Percentiles rank a stretch among this genome's conserved stretches.
Evolutionary conservation across 2,888 invertebrate genomes (phyloP).

Genomic region (Corythucha ciliata): DNA sequence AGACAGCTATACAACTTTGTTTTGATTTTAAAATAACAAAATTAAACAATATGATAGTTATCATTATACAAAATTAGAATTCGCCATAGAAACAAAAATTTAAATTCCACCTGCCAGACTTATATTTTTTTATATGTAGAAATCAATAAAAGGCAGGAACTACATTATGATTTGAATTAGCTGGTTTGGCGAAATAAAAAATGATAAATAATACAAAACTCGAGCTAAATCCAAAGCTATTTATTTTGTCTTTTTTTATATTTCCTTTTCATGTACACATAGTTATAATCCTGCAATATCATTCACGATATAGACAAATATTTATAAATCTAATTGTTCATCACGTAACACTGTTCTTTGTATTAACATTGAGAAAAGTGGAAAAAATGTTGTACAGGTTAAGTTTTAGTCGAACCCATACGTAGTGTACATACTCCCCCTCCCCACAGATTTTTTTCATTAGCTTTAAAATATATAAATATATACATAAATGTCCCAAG

Average conservation of each 20-base stretch:
- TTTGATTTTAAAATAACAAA: constrained; percentile 21
- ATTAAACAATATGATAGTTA: constrained; percentile 14
- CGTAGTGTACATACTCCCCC: constrained; percentile 29
- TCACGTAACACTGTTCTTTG: constrained; percentile 31
- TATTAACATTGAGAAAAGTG: constrained; percentile 26
- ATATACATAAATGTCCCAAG: too few relatives aligned
- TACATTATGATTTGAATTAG: constrained; percentile 14
- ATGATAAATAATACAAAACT: constrained; percentile 20
- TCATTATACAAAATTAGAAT: constrained; percentile 19
- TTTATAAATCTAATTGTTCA: constrained; percentile 31
- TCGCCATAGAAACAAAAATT: constrained; percentile 22
- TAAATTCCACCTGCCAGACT: constrained; percentile 24
- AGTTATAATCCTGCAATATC: constrained; percentile 28
- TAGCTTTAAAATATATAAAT: too few relatives aligned
- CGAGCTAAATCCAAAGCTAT: constrained; percentile 27
- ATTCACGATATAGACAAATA: constrained; percentile 30
- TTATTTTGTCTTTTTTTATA: constrained; percentile 29
- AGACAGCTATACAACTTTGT: constrained; percentile 17
- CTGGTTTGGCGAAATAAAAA: too few relatives aligned
- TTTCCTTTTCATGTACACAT: constrained; percentile 29
- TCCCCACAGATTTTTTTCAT: constrained; percentile 21
- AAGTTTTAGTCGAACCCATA: constrained; percentile 30
- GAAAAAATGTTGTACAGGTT: constrained; percentile 30
- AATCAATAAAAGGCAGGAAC: constrained; percentile 20
- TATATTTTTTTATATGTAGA: constrained; percentile 27